Base-by-base conservation (phyloP, 2,888 invertebrate species). In the Athalia cordata region DNA sequence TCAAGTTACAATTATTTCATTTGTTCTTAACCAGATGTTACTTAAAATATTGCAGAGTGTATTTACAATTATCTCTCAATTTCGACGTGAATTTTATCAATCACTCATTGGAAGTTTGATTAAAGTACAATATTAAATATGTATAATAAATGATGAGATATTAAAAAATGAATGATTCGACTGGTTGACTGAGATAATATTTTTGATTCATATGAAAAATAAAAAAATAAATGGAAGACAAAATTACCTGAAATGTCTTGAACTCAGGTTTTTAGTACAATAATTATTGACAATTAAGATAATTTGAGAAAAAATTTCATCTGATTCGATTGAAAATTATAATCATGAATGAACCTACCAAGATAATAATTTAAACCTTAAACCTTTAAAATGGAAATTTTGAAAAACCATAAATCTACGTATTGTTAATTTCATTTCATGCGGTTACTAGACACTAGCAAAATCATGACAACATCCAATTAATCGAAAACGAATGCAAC, bases 401-500 rank as follows among this genome's bases (percentile, higher is more conserved):
- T 77, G 75, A 59, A 62, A 59, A 80, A 81, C 78, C 74, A 62
- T 76, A 68, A 64, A 81, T 79, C 65, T 77, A 67, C 68, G 13
- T 47, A 80, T 80, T 82, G 84, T 84, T 84, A 84, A 84, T 84
- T 64, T 74, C n/a, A 52, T 78, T 64, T 83, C 87, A 89, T 89
- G 89, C 89, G 82, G 88, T 89, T 89, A 89, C 85, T 85, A 81
- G 83, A 87, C 84, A 85, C 84, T 87, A 86, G 86, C 88, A 88
- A 86, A 87, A 82, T 85, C 86, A 88, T 85, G 81, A 86, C 86
- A 87, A 86, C 86, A 87, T 83, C 85, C 85, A 82, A 87, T 87
- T 88, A 87, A 87, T 87, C 78, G 81, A 85, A 85, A 86, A 86
- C 84, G 83, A 85, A 84, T 87, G 88, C 88, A 88, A 85, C 82